Evolutionary conservation across 1,140 invertebrate genomes (phyloP), one percentile per base, ranked within the genome.

Genomic region (Anthonomus grandis): DNA sequence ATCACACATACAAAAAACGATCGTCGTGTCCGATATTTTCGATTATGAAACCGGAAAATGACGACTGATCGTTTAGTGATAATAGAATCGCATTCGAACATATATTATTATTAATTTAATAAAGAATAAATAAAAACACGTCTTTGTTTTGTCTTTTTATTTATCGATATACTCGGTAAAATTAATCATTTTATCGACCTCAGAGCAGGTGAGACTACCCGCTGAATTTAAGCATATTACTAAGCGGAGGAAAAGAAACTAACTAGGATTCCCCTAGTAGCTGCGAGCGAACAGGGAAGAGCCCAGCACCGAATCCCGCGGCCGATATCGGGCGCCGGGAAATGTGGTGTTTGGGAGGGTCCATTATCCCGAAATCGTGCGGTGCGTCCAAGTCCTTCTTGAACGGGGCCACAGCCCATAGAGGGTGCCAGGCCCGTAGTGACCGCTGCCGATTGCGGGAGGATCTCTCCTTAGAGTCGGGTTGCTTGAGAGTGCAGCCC

Each of bases 171-270:
- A n/a, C n/a, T n/a, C n/a, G n/a, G n/a, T n/a, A n/a, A n/a, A n/a
- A n/a, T n/a, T n/a, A n/a, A 31, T 31, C n/a, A 31, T 31, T 48
- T 9, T 34, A 27, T 3, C 25, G 48, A 50, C 47, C 24, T 38
- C 24, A 21, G 25, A 51, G 25, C 12, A 55, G 38, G 44, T n/a
- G 36, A 56, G 39, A 56, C 69, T 79, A 87, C 85, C 85, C 84
- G 81, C 85, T 80, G 81, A 80, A 87, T 80, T 89, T 87, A 88
- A 89, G 86, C 88, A 90, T 90, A 89, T 89, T 79, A 90, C 70
- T 90, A 86, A 89, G 86, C 85, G 86, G 84, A 90, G 88, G 87
- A 91, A 91, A 90, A 90, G 83, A 90, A 91, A 90, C 85, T 86
- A 89, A 91, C 84, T 65, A 84, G 48, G 48, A 38, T 91, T 89